Evolutionary conservation across 2,888 invertebrate genomes (phyloP).

Genomic region (Gonocerus acuteangulatus): DNA sequence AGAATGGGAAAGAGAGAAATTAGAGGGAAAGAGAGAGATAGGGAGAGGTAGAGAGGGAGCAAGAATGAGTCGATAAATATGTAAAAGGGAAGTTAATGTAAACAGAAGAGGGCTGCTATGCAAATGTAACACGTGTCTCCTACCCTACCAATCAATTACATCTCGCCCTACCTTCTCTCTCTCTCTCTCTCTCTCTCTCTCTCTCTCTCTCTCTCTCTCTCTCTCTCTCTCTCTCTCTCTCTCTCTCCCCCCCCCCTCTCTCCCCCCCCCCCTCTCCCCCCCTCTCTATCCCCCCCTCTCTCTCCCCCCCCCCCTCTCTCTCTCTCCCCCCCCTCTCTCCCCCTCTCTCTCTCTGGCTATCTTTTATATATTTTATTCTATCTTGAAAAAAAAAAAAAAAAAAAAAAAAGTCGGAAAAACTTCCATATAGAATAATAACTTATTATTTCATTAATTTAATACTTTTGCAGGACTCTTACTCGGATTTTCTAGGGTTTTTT

Average conservation of each 20-base stretch:
- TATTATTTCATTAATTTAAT: no score
- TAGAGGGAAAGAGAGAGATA: no score
- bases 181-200: not conserved
- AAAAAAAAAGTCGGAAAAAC: no score
- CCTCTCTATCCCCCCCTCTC: not conserved
- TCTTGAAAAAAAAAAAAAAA: no score
- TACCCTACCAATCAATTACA: slow-evolving; percentile 2
- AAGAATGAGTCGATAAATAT: not conserved
- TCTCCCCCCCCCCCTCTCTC: not conserved
- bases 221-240: slow-evolving; percentile 4
- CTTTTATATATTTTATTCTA: no score
- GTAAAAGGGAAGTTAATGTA: slow-evolving; percentile 11
- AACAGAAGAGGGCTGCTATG: slow-evolving; percentile 20
- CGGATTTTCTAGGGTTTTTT: no score
- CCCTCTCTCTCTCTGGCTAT: no score
- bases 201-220: not conserved
- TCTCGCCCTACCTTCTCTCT: not conserved
- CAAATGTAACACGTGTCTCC: slow-evolving; percentile 15
- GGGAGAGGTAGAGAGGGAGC: not conserved
- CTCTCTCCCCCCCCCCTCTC: not conserved
- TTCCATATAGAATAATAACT: no score
- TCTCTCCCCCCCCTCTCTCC: not conserved
- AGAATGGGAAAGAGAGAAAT: no score
- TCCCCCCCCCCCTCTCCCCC: not conserved
- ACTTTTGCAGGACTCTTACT: no score